A percentile compares a stretch with the other conserved stretches of the same genome.
phyloP scores from a whole-genome alignment of 2,888 invertebrate genomes.

The Drosophila peninsularis region DNA sequence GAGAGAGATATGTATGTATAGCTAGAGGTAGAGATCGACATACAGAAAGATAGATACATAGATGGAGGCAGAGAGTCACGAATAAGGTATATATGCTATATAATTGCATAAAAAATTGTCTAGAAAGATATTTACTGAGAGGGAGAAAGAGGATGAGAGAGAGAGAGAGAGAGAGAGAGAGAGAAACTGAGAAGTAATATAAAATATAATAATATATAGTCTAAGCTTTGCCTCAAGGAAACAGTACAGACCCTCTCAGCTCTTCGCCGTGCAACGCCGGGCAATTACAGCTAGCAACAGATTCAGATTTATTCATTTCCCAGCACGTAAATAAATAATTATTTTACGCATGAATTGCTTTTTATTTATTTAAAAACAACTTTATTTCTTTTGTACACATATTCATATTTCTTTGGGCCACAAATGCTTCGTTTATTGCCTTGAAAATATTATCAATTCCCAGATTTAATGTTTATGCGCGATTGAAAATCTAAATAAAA shows the following conservation, averaged over 20 bases:
- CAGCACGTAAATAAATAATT: neutral
- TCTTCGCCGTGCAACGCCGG: neutral
- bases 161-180: neutral
- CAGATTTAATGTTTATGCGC: slow-evolving; percentile 6
- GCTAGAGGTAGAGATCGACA: too few species aligned
- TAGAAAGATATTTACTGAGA: neutral
- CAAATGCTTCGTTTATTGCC: slow-evolving; percentile 2
- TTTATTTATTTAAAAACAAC: slow-evolving; percentile 4
- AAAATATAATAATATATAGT: neutral
- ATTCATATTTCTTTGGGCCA: neutral
- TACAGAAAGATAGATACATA: too few species aligned
- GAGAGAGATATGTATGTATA: too few species aligned
- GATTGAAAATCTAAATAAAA: slow-evolving; percentile 16
- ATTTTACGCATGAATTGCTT: neutral
- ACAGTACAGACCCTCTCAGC: too few species aligned
- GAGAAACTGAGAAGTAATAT: neutral
- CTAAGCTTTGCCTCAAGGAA: neutral
- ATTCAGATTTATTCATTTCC: neutral
- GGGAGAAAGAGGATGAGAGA: neutral
- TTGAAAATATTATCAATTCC: slow-evolving; percentile 18
- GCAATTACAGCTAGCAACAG: neutral
- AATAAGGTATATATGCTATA: too few species aligned
- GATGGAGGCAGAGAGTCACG: too few species aligned
- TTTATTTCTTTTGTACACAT: slow-evolving; percentile 1
- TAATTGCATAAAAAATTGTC: too few species aligned